Evolutionary conservation across 1,140 invertebrate genomes (phyloP).

Genomic region (Delia radicum): DNA sequence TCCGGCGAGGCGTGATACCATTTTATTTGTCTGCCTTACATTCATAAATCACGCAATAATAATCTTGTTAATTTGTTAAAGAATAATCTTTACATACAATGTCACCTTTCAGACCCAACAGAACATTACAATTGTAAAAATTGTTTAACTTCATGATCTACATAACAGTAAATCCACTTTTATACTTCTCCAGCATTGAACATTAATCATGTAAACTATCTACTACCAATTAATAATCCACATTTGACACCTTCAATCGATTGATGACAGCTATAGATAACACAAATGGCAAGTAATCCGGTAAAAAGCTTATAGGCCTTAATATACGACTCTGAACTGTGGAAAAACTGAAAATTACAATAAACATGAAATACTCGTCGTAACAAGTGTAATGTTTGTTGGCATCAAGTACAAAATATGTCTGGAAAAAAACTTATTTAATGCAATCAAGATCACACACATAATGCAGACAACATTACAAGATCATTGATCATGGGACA

Average conservation of each 20-base stretch:
- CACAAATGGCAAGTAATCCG: constrained; percentile 11
- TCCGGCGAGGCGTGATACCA: too few relatives aligned
- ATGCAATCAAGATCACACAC: constrained; percentile 18
- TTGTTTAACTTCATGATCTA: not conserved
- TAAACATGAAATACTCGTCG: not conserved
- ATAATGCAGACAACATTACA: constrained; percentile 16
- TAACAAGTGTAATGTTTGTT: constrained; percentile 18
- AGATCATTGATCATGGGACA: constrained; percentile 11
- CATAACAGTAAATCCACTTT: not conserved
- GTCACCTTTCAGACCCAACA: not conserved
- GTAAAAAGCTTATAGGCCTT: not conserved
- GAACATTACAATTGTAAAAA: not conserved
- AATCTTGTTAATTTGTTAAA: constrained; percentile 1
- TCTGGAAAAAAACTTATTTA: not conserved
- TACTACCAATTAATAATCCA: constrained; percentile 22
- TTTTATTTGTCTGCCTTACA: too few relatives aligned
- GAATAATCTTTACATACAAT: not conserved
- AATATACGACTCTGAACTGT: not conserved
- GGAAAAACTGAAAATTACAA: not conserved
- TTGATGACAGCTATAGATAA: constrained; percentile 20
- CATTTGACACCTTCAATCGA: constrained; percentile 23
- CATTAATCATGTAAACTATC: constrained; percentile 24
- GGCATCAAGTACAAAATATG: not conserved
- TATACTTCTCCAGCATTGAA: not conserved
- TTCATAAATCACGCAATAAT: not conserved